Percentiles rank a stretch among this genome's conserved stretches.
These are phyloP conservation scores for Hypselothyrea guttata DNA, from an alignment of 2,888 invertebrate species.

Conservation along the genomic window DNA sequence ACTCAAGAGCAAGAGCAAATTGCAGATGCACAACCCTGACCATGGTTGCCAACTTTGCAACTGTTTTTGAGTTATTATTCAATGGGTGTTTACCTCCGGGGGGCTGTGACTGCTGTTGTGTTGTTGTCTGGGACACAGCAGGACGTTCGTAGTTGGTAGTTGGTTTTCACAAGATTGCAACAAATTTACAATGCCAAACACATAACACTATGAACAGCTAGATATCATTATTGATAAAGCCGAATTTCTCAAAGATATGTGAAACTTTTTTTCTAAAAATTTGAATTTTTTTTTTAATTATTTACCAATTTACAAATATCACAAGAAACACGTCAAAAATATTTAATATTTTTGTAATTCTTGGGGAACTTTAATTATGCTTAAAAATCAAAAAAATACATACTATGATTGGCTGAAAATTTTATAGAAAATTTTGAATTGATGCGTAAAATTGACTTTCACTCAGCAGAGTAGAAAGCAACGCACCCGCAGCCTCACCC, in stretches of 20 bases:
- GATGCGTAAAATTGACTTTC: constrained; percentile 52
- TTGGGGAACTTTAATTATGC: no score
- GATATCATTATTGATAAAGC: no score
- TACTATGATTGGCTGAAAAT: constrained; percentile 53
- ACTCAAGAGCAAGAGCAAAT: constrained; percentile 68
- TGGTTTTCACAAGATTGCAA: constrained; percentile 51
- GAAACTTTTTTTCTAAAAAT: no score
- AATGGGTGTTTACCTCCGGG: constrained; percentile 58
- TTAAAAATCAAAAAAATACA: constrained; percentile 1
- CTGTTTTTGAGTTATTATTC: constrained; percentile 82
- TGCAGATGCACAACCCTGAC: constrained; percentile 38
- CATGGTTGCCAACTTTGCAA: constrained; percentile 32
- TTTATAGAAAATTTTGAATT: constrained; percentile 40
- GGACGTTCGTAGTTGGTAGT: constrained; percentile 62
- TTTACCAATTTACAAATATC: no score
- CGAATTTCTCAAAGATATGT: no score
- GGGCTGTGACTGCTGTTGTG: constrained; percentile 1
- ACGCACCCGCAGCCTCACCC: constrained; percentile 7
- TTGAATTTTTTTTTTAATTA: no score
- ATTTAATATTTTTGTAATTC: no score
- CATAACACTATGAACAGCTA: no score
- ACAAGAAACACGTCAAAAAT: no score
- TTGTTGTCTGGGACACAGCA: constrained; percentile 54
- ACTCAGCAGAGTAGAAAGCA: constrained; percentile 2
- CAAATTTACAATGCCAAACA: constrained; percentile 37